Evolutionary conservation across 2,888 invertebrate species (phyloP).

Genomic region (Nipponacmea schrenckii): DNA sequence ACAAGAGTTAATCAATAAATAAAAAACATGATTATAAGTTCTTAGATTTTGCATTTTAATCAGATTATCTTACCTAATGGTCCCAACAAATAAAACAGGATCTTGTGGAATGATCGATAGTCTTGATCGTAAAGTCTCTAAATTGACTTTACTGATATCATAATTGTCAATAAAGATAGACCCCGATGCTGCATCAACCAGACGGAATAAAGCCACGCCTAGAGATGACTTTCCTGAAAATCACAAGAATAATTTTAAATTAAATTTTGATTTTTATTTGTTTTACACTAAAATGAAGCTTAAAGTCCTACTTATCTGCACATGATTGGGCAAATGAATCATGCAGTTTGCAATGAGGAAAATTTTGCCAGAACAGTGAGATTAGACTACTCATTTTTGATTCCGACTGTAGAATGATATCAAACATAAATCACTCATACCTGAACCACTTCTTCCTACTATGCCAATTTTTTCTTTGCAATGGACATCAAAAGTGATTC

Average conservation of each 20-base stretch:
- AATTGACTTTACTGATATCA: constrained; percentile 70
- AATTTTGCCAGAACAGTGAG: no score
- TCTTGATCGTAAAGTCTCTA: constrained; percentile 71
- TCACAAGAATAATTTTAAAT: not conserved
- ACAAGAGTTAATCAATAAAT: no score
- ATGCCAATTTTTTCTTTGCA: constrained; percentile 74
- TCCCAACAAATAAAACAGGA: constrained; percentile 74
- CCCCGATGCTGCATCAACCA: constrained; percentile 73
- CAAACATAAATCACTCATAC: constrained; percentile 59
- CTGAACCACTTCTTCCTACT: constrained; percentile 72
- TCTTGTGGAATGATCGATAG: constrained; percentile 73
- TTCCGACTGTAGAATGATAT: no score
- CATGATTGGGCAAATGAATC: no score
- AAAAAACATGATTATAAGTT: no score
- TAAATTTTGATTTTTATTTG: no score
- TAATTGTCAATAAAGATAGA: constrained; percentile 71
- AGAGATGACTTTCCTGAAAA: constrained; percentile 73
- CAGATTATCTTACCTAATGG: constrained; percentile 70
- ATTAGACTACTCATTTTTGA: no score
- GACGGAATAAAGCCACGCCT: constrained; percentile 73
- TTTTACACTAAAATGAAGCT: no score
- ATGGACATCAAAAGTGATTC: constrained; percentile 72
- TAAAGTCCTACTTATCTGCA: no score
- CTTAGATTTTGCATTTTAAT: no score
- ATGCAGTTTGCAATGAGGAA: no score